These are phyloP conservation scores for Tinamus guttatus DNA, from an alignment of 2,113 vertebrate genomes.

Conservation along the genomic window DNA sequence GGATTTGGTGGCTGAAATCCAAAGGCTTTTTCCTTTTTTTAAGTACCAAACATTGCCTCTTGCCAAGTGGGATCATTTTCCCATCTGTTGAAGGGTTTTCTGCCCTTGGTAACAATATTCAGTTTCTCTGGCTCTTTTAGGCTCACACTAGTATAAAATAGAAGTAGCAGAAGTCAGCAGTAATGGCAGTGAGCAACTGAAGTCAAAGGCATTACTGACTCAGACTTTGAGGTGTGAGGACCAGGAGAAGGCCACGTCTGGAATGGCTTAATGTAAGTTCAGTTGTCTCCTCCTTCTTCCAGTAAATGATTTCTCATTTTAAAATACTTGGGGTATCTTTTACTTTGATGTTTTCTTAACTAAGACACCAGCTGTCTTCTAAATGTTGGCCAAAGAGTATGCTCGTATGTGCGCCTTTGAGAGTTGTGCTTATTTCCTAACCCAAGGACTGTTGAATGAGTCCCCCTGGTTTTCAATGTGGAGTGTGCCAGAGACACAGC, in stretches of 20 bases:
- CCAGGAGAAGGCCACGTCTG: neutral
- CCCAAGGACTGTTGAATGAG: neutral
- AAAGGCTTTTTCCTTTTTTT: slow-evolving; percentile 61
- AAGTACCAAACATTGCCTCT: slow-evolving; percentile 50
- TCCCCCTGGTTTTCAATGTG: neutral
- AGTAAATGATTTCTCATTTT: neutral
- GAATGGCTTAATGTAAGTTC: neutral
- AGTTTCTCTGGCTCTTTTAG: slow-evolving; percentile 42
- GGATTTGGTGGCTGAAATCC: slow-evolving; percentile 63
- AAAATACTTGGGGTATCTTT: neutral
- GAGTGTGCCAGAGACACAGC: neutral
- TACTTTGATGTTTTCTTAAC: neutral
- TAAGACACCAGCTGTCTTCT: neutral
- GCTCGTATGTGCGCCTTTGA: neutral
- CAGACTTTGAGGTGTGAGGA: neutral
- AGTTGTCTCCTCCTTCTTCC: neutral
- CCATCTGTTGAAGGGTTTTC: slow-evolving; percentile 60
- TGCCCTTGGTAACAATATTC: slow-evolving; percentile 49
- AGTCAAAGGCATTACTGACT: slow-evolving; percentile 9
- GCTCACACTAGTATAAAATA: slow-evolving; percentile 15
- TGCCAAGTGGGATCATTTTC: slow-evolving; percentile 65
- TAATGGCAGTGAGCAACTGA: slow-evolving; percentile 7
- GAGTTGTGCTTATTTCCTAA: neutral
- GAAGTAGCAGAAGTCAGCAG: slow-evolving; percentile 28
- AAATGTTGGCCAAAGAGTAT: neutral